Conservation (phyloP, 2,797 vertebrate species). For the Salmo trutta region DNA sequence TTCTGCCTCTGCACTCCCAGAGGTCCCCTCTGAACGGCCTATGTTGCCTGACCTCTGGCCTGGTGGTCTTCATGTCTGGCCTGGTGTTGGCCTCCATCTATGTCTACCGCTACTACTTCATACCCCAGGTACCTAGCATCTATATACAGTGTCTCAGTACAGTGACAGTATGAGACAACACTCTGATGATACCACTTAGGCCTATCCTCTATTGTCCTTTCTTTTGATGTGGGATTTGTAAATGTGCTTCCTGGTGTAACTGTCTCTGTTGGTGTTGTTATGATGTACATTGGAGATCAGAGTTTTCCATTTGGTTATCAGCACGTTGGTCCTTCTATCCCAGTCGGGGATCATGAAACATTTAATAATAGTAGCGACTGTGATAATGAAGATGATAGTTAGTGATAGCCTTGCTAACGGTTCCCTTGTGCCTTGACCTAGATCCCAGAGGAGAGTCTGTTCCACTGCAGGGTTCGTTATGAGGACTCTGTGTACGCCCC, state of each 20-base stretch:
- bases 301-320: background rate
- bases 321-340: background rate
- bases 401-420: background rate
- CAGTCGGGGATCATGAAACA: background rate
- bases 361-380: background rate
- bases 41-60: slow-evolving; percentile 87
- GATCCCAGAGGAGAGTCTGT: slow-evolving; percentile 86
- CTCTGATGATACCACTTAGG: too few relatives aligned
- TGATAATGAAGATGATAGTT: background rate
- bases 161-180: too few relatives aligned
- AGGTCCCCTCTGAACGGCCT: slow-evolving; percentile 81
- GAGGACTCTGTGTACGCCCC: slow-evolving; percentile 85
- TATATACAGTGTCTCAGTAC: background rate
- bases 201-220: background rate
- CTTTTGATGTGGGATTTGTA: background rate
- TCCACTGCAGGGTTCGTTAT: slow-evolving; percentile 87
- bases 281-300: background rate
- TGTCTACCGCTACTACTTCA: slow-evolving; percentile 91
- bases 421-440: slow-evolving; percentile 38
- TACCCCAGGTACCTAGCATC: slow-evolving; percentile 78
- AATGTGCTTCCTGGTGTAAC: background rate
- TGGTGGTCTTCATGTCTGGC: slow-evolving; percentile 86
- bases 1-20: slow-evolving; percentile 64
- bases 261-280: background rate
- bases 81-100: slow-evolving; percentile 89